phyloP scores from a whole-genome alignment of 2,888 invertebrate genomes.

The Nipponacmea schrenckii region DNA sequence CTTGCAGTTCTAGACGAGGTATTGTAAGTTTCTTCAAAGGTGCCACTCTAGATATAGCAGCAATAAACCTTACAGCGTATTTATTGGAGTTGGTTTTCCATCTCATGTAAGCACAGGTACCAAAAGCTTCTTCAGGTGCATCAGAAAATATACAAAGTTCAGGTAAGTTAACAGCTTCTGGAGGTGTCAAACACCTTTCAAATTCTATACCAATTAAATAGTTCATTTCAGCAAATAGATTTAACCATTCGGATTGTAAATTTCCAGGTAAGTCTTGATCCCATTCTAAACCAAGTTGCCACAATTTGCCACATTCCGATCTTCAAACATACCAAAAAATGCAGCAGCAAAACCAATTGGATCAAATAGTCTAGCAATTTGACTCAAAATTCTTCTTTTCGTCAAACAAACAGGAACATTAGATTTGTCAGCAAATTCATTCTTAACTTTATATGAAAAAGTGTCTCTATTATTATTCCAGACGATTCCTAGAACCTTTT shows the following conservation, averaged over 20 bases:
- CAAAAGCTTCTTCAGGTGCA: background rate
- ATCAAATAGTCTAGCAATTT: background rate
- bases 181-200: background rate
- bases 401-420: background rate
- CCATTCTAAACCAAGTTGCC: slow-evolving; percentile 4
- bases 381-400: slow-evolving; percentile 3
- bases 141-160: slow-evolving; percentile 5
- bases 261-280: background rate
- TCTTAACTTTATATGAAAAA: background rate
- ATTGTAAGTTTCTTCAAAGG: background rate
- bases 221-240: background rate
- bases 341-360: slow-evolving; percentile 5
- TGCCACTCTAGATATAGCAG: background rate
- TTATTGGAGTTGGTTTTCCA: background rate
- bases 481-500: background rate
- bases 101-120: background rate
- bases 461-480: background rate
- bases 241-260: background rate
- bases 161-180: background rate
- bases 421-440: background rate
- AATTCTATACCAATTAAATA: background rate
- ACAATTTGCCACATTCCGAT: background rate
- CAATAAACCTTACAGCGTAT: background rate
- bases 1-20: background rate
- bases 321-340: background rate